Percentiles rank a stretch among this genome's conserved stretches.
These are phyloP conservation scores for Oligia fasciuncula DNA, from an alignment of 2,888 invertebrate species.

Conservation along the genomic window DNA sequence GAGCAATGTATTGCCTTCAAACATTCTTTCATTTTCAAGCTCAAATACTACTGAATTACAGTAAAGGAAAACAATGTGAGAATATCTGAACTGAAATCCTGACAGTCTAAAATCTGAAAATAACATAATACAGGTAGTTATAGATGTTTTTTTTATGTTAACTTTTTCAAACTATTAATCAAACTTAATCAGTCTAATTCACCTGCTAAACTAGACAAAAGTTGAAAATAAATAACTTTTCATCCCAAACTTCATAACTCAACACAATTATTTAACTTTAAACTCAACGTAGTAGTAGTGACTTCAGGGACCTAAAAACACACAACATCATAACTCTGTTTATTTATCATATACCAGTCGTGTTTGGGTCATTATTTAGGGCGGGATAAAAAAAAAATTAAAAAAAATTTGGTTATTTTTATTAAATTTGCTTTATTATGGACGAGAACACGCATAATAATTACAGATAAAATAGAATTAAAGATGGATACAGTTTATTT, in stretches of 20 bases:
- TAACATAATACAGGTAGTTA: background rate
- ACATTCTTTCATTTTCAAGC: background rate
- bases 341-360: slow-evolving; percentile 14
- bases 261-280: slow-evolving; percentile 21
- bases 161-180: background rate
- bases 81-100: background rate
- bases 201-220: background rate
- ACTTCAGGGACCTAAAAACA: slow-evolving; percentile 11
- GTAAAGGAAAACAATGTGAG: background rate
- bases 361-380: no score
- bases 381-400: no score
- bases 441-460: no score
- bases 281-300: slow-evolving; percentile 13
- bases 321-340: slow-evolving; percentile 30
- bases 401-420: no score
- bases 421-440: no score
- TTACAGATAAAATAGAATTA: no score
- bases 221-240: background rate
- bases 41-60: background rate
- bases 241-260: background rate
- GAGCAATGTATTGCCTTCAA: background rate
- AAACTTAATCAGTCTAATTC: background rate
- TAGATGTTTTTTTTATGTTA: background rate
- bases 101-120: background rate
- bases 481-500: no score